phyloP scores from a whole-genome alignment of 2,113 vertebrate genomes.

The Hippocampus guttulatus region DNA sequence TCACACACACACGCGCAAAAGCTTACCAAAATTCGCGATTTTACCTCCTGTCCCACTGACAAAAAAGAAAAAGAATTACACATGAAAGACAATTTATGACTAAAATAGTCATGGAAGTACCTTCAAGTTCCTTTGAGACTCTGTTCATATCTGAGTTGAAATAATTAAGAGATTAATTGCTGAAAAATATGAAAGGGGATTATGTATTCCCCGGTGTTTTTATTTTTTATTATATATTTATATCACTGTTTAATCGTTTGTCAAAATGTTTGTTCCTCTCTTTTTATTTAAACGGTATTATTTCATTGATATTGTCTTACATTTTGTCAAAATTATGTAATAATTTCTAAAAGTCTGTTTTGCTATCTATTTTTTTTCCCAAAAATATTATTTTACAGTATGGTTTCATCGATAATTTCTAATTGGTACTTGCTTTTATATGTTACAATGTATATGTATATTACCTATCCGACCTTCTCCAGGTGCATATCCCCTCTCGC shows the following conservation, averaged over 20 bases:
- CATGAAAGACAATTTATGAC: not conserved
- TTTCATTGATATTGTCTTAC: not conserved
- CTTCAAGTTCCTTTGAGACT: slow-evolving; percentile 84
- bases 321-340: not conserved
- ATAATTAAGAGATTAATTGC: slow-evolving; percentile 53
- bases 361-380: not conserved
- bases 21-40: slow-evolving; percentile 93
- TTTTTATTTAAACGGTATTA: not conserved
- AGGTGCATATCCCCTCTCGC: too few species aligned
- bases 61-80: slow-evolving; percentile 12
- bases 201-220: not conserved
- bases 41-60: slow-evolving; percentile 86
- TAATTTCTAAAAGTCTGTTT: not conserved
- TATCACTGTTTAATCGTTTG: not conserved
- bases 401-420: too few species aligned
- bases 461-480: too few species aligned
- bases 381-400: too few species aligned
- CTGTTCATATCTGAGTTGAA: slow-evolving; percentile 81
- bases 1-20: not conserved
- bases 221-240: not conserved
- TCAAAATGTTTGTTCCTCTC: not conserved
- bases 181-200: not conserved
- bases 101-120: slow-evolving; percentile 55
- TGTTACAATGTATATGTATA: too few species aligned
- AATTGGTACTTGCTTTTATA: too few species aligned